Percentiles rank a stretch among this genome's conserved stretches.
These are phyloP conservation scores for Lepidurus apus DNA, from an alignment of 1,140 invertebrate species.

Conservation along the genomic window DNA sequence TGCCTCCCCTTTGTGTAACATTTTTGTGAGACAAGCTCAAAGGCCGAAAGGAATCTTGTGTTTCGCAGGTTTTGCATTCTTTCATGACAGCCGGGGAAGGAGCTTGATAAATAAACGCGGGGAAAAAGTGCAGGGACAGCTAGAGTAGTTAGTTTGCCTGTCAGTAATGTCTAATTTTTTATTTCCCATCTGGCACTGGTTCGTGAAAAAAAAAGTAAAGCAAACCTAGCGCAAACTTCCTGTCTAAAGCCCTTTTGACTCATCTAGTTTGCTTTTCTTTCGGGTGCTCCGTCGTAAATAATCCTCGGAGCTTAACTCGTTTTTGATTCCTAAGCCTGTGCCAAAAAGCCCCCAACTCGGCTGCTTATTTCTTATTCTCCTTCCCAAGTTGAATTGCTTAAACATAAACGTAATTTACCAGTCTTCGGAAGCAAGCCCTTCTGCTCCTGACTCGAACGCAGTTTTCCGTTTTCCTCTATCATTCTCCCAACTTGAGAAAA, in stretches of 20 bases:
- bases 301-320: background rate
- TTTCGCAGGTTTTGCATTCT: background rate
- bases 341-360: background rate
- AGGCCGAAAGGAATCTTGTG: background rate
- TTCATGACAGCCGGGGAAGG: background rate
- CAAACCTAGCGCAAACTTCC: background rate
- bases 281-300: constrained; percentile 4
- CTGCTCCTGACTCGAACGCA: background rate
- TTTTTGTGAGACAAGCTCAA: background rate
- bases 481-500: background rate
- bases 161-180: background rate
- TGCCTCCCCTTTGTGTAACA: background rate
- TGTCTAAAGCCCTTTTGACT: background rate
- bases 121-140: background rate
- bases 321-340: constrained; percentile 6
- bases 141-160: constrained; percentile 2
- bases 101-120: background rate
- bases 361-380: background rate
- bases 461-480: background rate
- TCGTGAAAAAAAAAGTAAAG: background rate
- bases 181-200: constrained; percentile 18
- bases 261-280: background rate
- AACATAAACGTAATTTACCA: background rate
- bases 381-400: background rate
- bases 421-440: background rate